Percentiles rank a stretch among this genome's conserved stretches.
Conservation (phyloP, 37 sponge, comb jelly and placozoan genomes). For the Aplysina aerophoba region DNA sequence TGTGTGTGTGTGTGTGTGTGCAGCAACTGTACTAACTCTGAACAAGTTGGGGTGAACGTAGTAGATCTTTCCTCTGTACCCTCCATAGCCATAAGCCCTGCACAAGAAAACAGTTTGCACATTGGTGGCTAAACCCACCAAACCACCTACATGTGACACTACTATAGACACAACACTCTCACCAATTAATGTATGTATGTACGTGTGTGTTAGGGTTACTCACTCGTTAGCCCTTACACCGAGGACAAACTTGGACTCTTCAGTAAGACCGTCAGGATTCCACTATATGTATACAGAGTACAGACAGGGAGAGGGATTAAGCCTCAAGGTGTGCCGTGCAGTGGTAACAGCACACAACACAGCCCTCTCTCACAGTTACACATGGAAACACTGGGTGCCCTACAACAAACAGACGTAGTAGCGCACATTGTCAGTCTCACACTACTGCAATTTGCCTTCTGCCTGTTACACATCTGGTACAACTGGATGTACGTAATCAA, state of each 20-base stretch:
- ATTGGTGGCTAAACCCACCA: not conserved
- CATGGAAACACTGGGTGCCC: not conserved
- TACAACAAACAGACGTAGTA: not conserved
- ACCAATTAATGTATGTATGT: not conserved
- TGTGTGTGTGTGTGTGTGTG: conserved; percentile 14
- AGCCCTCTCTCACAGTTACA: not conserved
- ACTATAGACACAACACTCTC: not conserved
- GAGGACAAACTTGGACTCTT: conserved; percentile 62
- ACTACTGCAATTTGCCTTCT: too few species aligned
- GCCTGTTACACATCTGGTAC: too few species aligned
- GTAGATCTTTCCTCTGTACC: conserved; percentile 82
- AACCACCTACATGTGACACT: not conserved
- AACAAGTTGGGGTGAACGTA: conserved; percentile 84
- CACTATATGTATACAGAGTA: conserved; percentile 48
- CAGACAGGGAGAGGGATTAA: too few species aligned
- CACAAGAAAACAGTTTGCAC: not conserved
- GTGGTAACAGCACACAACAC: not conserved
- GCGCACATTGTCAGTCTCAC: not conserved
- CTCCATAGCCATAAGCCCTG: conserved; percentile 79
- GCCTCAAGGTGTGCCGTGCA: too few species aligned
- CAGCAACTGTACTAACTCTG: conserved; percentile 53
- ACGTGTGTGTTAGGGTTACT: conserved; percentile 14
- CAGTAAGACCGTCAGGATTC: conserved; percentile 64
- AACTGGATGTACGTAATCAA: too few species aligned
- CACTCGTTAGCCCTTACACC: conserved; percentile 85